Evolutionary conservation across 1,140 invertebrate genomes (phyloP), one percentile per base, ranked within the genome.

Genomic region (Diorhabda elongata): DNA sequence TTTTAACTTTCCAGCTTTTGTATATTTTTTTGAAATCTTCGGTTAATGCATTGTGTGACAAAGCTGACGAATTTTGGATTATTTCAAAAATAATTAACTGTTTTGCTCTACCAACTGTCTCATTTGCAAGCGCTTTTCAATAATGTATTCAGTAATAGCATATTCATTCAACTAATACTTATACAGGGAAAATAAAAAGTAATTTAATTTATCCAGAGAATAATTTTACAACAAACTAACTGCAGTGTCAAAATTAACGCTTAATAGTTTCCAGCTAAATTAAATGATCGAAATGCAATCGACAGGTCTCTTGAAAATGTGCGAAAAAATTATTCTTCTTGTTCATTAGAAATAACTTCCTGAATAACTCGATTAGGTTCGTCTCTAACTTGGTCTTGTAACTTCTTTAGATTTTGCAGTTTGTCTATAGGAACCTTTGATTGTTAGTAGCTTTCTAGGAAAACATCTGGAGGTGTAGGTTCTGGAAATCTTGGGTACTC

Each of bases 161-260:
- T 1, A 26, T 26, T 26, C 26, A 26, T 26, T 2, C 58, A n/a
- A 11, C 2, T n/a, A 59, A 11, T 59, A 11, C 9, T 59, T 59
- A 59, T 59, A 59, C 5, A 41, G 58, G 9, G 11, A n/a, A 41
- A 11, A 11, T 59, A 59, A 11, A 59, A 59, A 59, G n/a, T 59
- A 59, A 59, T 59, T 59, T 59, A 59, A 59, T 59, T 11, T 8
- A 59, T 5, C 5, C 5, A 41, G 58, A 11, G 58, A 59, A 59
- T 41, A 11, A 59, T n/a, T n/a, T 56, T 59, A 11, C 11, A 59
- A 41, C 11, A 59, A 59, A 52, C 45, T 6, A 6, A 52, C 45
- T 9, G 45, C 45, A 52, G 8, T 52, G 8, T 52, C 8, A 52
- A 52, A 52, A 52, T 52, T 52, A 52, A 9, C 8, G 8, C 45